These are phyloP conservation scores for Pipistrellus pipistrellus DNA, from an alignment of 2,797 vertebrate species.

Conservation along the genomic window DNA sequence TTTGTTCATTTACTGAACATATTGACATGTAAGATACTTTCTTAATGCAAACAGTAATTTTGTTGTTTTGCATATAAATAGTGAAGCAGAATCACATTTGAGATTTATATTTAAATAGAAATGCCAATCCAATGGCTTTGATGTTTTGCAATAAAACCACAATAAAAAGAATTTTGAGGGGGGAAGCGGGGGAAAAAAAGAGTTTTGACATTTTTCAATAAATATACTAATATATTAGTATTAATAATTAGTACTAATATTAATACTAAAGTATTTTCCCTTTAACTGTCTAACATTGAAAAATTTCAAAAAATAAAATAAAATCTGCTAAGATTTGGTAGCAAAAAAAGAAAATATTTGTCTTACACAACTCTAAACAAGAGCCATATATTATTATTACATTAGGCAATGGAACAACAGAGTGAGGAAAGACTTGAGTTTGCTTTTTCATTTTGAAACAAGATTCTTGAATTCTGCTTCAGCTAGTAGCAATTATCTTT, in stretches of 20 bases:
- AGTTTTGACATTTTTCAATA: conserved; percentile 35
- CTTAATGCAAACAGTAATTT: conserved; percentile 8
- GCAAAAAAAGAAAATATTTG: neutral
- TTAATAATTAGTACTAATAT: neutral
- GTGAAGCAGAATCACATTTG: neutral
- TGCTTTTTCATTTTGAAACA: conserved; percentile 55
- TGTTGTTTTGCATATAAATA: neutral
- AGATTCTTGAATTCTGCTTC: conserved; percentile 39
- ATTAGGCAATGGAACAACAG: neutral
- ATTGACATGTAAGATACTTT: neutral
- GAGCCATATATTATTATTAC: neutral
- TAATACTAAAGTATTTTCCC: neutral
- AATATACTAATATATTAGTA: neutral
- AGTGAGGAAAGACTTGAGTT: neutral
- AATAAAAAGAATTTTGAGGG: neutral
- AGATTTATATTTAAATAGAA: conserved; percentile 54
- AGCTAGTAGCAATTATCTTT: neutral
- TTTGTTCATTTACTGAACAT: conserved; percentile 21
- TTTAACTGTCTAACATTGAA: conserved; percentile 1
- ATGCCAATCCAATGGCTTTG: neutral
- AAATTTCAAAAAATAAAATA: conserved; percentile 42
- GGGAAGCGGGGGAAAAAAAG: neutral
- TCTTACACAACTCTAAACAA: neutral
- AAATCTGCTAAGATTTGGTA: conserved; percentile 11
- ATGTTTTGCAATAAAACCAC: conserved; percentile 30